phyloP scores from a whole-genome alignment of 37 sponge, comb jelly and placozoan genomes.

The Ianthella basta region DNA sequence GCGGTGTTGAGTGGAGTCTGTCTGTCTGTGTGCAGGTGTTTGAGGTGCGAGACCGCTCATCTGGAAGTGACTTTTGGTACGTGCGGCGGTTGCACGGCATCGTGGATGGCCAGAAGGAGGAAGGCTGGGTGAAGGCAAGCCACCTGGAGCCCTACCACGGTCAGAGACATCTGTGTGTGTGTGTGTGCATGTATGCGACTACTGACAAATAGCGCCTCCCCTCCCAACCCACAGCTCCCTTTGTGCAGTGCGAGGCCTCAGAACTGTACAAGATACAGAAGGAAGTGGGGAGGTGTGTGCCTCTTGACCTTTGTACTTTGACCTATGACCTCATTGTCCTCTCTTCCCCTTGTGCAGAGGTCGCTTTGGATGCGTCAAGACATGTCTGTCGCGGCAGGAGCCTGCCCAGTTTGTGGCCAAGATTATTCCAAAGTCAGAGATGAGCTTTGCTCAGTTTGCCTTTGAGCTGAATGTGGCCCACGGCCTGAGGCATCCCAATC shows the following conservation, averaged over 20 bases:
- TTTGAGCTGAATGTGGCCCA: constrained; percentile 8
- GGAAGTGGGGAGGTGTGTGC: neutral
- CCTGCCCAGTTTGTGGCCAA: constrained; percentile 11
- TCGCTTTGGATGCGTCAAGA: neutral
- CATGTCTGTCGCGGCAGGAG: neutral
- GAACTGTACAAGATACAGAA: constrained; percentile 16
- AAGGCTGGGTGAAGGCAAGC: constrained; percentile 17
- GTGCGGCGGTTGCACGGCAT: neutral
- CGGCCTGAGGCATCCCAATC: neutral
- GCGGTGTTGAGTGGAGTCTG: too few species aligned
- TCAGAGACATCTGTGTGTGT: neutral
- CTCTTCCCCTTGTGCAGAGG: too few species aligned
- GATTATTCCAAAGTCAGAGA: neutral
- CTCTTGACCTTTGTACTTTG: neutral
- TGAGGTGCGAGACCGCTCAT: constrained; percentile 13
- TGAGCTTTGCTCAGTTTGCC: constrained; percentile 2
- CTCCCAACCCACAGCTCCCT: neutral
- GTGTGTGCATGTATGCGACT: too few species aligned
- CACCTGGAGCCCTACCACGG: constrained; percentile 1
- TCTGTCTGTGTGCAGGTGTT: neutral
- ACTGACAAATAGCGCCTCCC: too few species aligned
- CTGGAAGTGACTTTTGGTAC: constrained; percentile 17
- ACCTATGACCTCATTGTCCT: too few species aligned
- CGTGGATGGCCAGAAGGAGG: neutral
- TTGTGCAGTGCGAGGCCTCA: neutral